These are phyloP conservation scores for Peromyscus eremicus DNA, from an alignment of 2,797 vertebrate genomes.

Conservation along the genomic window DNA sequence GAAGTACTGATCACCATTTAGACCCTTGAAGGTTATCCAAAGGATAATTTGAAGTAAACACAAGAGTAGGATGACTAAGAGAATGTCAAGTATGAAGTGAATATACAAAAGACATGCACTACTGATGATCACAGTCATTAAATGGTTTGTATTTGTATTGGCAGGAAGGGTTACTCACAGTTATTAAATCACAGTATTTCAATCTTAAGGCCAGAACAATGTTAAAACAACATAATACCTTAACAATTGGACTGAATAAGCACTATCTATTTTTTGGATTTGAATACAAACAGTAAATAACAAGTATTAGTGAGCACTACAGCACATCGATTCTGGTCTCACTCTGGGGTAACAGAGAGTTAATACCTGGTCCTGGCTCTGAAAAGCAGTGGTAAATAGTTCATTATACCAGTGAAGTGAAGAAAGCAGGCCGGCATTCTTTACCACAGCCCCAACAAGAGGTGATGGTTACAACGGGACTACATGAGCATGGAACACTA, in stretches of 20 bases:
- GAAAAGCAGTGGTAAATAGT: background rate
- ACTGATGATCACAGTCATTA: background rate
- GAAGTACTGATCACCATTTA: background rate
- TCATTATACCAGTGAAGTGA: background rate
- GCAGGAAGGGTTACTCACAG: background rate
- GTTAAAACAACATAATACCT: conserved; percentile 17
- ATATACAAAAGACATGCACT: background rate
- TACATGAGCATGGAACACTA: background rate
- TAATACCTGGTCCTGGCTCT: background rate
- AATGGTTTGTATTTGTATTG: background rate
- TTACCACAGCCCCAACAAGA: background rate
- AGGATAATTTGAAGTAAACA: conserved; percentile 27
- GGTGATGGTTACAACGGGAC: background rate
- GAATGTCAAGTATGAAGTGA: background rate
- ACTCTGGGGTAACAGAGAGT: background rate
- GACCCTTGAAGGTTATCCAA: background rate
- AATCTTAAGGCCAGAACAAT: background rate
- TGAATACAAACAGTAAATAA: conserved; percentile 9
- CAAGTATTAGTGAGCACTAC: background rate
- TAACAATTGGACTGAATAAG: conserved; percentile 31
- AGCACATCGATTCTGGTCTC: background rate
- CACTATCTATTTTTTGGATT: background rate
- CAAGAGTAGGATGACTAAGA: conserved; percentile 43
- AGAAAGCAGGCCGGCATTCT: conserved; percentile 4
- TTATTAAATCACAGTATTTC: background rate